Evolutionary conservation across 2,113 vertebrate species (phyloP), one percentile per base, ranked within the genome.

Genomic region (Laticauda laticaudata): DNA sequence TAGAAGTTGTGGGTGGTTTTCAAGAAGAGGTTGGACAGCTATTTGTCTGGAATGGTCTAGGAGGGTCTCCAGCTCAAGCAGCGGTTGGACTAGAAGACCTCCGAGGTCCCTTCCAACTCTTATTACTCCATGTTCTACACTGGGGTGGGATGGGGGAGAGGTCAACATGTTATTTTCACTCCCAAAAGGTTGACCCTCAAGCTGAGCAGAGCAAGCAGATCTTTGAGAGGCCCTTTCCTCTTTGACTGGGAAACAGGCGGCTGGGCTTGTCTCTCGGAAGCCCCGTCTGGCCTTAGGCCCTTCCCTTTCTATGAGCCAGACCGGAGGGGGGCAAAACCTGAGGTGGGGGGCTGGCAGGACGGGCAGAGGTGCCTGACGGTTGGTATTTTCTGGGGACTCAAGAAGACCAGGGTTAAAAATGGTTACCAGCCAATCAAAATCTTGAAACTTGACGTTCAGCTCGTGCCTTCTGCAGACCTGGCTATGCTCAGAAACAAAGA

Each of bases 381-480:
- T 53, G 10, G 11, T 53, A 53, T 53, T 10, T 43, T 21, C 18
- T 81, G 75, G 75, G 34, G 34, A 81, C 34, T 81, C 15, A 20
- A 8, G 34, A 81, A 8, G 34, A 39, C 39, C 15, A 81, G 34
- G 21, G 75, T 8, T n/a, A 21, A 3, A 8, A 3, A 20, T 7
- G 59, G 29, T 97, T 96, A 99, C 99, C 99, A 99, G 99, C 99
- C 99, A 99, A n/a, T 98, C 98, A 0, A 99, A 98, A 96, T 99
- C 99, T 89, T 98, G 99, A 96, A 99, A 99, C 97, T 99, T 99
- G 97, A 99, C 99, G 0, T 99, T 99, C 91, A 99, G 98, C 92
- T 99, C 99, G 0, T 99, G 99, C 92, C 99, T 98, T 24, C 97
- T 98, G 95, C 99, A 99, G 0, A 98, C 98, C 92, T 98, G 98